These are phyloP conservation scores for Caerostris darwini DNA, from an alignment of 1,140 invertebrate genomes.

Conservation along the genomic window DNA sequence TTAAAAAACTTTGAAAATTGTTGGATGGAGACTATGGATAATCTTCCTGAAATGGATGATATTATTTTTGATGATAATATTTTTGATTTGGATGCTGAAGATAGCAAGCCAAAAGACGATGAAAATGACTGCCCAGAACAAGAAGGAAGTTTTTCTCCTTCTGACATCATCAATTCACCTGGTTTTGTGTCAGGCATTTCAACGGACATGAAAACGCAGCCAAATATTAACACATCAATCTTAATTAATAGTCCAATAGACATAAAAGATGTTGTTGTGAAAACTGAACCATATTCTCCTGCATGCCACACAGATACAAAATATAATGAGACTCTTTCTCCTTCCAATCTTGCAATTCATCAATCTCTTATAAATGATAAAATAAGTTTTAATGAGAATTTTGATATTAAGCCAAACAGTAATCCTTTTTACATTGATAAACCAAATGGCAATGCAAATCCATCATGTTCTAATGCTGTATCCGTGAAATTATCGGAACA, in stretches of 20 bases:
- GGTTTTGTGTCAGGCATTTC: conserved; percentile 30
- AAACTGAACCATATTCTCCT: conserved; percentile 10
- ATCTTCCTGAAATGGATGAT: conserved; percentile 55
- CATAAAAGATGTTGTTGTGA: conserved; percentile 27
- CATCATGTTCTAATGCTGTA: conserved; percentile 25
- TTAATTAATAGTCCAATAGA: not conserved
- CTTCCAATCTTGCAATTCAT: not conserved
- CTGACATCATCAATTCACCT: not conserved
- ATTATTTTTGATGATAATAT: conserved; percentile 74
- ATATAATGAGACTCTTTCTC: not conserved
- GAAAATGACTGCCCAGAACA: conserved; percentile 30
- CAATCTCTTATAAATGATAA: conserved; percentile 1
- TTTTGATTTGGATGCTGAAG: conserved; percentile 62
- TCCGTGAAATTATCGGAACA: not conserved
- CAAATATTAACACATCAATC: not conserved
- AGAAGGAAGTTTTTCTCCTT: not conserved
- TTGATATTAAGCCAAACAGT: conserved; percentile 41
- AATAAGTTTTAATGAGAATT: not conserved
- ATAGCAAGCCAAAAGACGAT: conserved; percentile 27
- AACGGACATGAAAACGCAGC: not conserved
- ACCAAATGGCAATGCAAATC: not conserved
- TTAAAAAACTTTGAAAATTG: conserved; percentile 73
- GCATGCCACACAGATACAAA: not conserved
- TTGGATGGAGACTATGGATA: conserved; percentile 63
- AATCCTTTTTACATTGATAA: conserved; percentile 40